A percentile compares a stretch with the other conserved stretches of the same genome.
These are phyloP conservation scores for Tachysurus fulvidraco DNA, from an alignment of 2,113 vertebrate genomes.

Conservation along the genomic window DNA sequence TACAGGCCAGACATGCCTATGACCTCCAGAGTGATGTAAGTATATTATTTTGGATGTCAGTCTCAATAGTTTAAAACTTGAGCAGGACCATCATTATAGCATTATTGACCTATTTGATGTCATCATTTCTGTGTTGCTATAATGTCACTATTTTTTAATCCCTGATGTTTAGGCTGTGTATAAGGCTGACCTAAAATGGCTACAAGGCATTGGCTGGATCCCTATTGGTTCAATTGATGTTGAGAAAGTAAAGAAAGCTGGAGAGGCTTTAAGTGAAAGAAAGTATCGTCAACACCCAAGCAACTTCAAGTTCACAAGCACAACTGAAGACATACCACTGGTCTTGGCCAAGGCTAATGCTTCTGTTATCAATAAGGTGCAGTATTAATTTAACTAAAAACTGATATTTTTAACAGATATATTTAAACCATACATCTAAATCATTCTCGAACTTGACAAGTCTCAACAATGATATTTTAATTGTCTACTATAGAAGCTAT, in stretches of 20 bases:
- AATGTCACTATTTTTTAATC: not conserved
- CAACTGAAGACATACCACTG: conserved; percentile 73
- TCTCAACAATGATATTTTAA: not conserved
- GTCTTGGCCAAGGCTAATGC: conserved; percentile 79
- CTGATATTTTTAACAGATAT: not conserved
- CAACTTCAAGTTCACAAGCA: conserved; percentile 75
- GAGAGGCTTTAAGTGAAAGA: conserved; percentile 78
- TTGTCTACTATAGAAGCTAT: conserved; percentile 10
- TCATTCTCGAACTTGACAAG: not conserved
- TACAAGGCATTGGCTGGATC: conserved; percentile 74
- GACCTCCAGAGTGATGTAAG: conserved; percentile 79
- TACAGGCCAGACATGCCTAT: conserved; percentile 73
- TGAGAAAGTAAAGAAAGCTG: conserved; percentile 72
- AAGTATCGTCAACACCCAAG: conserved; percentile 80
- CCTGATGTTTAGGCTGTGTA: conserved; percentile 59
- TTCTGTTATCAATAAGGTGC: conserved; percentile 64
- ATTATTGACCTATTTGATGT: not conserved
- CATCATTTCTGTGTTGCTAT: too few relatives aligned
- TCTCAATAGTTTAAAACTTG: not conserved
- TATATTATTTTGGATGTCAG: not conserved
- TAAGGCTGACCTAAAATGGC: conserved; percentile 74
- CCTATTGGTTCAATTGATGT: conserved; percentile 73
- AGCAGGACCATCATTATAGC: not conserved
- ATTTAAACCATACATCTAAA: not conserved
- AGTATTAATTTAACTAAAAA: not conserved